Evolutionary conservation across 2,113 vertebrate genomes (phyloP), one percentile per base, ranked within the genome.

Genomic region (Strix aluco): DNA sequence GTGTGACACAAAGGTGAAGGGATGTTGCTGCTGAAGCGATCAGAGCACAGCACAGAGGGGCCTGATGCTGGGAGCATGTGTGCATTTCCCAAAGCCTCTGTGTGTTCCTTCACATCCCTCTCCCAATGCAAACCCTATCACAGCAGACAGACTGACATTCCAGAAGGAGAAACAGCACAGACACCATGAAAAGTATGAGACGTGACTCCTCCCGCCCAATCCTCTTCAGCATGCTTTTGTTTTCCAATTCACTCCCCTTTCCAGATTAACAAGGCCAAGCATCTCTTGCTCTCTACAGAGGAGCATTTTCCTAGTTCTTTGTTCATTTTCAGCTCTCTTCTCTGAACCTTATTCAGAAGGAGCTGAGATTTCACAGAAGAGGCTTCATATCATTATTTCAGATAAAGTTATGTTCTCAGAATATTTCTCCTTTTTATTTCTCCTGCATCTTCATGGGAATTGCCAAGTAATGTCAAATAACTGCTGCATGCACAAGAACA

Each of bases 221-320:
- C 40, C 27, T 30, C 58, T 38, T 29, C 27, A 9, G 21, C 20
- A 4, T 2, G 11, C 46, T 74, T 32, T 61, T 30, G 59, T 15
- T 44, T 57, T 51, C 11, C 49, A 13, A 0, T 27, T 29, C 63
- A 12, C 19, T 20, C 25, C 32, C 22, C 19, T 34, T 77, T 22
- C 27, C 51, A 38, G 26, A 23, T 11, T 36, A 51, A 38, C 27
- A 32, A 63, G 21, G 62, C n/a, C 77, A 36, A 32, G 47, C 0
- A 3, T 29, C 44, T 44, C 16, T 3, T 0, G 1, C 32, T 52
- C 21, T 46, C 57, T 1, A 3, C 29, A 46, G 44, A 44, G 14
- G 9, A 71, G 38, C 13, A 0, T 58, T 26, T 46, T 71, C 36
- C 19, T 32, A 32, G n/a, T 23, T 44, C 49, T 62, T 61, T 36